Evolutionary conservation across 2,113 vertebrate genomes (phyloP).

Genomic region (Lophochroa leadbeateri): DNA sequence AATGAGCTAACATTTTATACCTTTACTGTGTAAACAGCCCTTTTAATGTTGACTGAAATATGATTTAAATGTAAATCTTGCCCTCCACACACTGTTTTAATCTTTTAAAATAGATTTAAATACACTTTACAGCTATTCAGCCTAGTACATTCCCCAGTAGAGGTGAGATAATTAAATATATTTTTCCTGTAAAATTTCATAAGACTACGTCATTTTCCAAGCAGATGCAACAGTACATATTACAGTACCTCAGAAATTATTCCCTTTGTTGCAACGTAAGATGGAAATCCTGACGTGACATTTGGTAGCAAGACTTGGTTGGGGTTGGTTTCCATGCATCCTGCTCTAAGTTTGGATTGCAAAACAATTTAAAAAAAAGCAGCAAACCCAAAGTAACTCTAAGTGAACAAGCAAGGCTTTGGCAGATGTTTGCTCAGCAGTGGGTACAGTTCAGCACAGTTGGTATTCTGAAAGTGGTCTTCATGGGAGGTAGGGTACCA

Average conservation of each 20-base stretch:
- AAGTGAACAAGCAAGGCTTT: neutral
- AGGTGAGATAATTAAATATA: slow-evolving; percentile 21
- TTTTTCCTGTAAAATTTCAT: slow-evolving; percentile 25
- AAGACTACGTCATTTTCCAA: neutral
- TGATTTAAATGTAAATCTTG: slow-evolving; percentile 48
- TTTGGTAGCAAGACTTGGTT: neutral
- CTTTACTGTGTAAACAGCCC: slow-evolving; percentile 53
- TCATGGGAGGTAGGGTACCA: neutral
- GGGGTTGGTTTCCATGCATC: neutral
- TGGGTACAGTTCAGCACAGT: neutral
- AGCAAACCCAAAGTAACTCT: neutral
- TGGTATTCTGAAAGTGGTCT: neutral
- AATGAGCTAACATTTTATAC: slow-evolving; percentile 65
- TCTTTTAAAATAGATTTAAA: slow-evolving; percentile 36
- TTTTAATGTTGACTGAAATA: slow-evolving; percentile 58
- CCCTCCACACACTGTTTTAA: neutral
- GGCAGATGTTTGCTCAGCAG: neutral
- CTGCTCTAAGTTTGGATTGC: neutral
- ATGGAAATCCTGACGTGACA: neutral
- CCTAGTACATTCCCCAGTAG: neutral
- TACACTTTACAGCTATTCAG: slow-evolving; percentile 21
- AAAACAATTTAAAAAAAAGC: neutral
- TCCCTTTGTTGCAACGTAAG: neutral
- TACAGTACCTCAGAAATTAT: neutral
- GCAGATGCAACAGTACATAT: neutral